These are phyloP conservation scores for Nemoura dubitans DNA, from an alignment of 2,888 invertebrate genomes.

Conservation along the genomic window DNA sequence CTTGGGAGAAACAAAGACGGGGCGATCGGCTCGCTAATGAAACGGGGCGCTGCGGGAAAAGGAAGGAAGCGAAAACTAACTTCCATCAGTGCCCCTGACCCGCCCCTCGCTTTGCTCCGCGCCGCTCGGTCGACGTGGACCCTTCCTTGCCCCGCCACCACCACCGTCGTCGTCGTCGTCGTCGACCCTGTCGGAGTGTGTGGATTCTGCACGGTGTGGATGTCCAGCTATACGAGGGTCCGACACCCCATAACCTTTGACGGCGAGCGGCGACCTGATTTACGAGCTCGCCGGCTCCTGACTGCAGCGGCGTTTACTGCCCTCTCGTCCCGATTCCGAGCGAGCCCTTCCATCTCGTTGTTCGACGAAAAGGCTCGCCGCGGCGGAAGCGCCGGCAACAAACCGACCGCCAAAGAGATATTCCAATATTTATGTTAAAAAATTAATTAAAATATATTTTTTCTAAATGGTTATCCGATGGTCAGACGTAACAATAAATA, in stretches of 20 bases:
- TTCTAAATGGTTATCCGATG: slow-evolving; percentile 33
- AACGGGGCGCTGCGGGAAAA: neutral
- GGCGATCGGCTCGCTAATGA: slow-evolving; percentile 15
- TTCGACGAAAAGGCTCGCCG: neutral
- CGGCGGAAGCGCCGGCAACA: slow-evolving; percentile 22
- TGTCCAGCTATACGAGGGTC: neutral
- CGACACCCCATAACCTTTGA: slow-evolving; percentile 27
- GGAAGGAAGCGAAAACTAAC: slow-evolving; percentile 32
- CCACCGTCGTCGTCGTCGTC: too few relatives aligned
- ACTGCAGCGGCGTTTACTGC: neutral
- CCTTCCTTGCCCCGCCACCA: too few relatives aligned
- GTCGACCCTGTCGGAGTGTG: neutral
- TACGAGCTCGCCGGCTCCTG: slow-evolving; percentile 45
- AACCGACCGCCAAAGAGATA: slow-evolving; percentile 29
- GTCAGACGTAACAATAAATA: slow-evolving; percentile 37
- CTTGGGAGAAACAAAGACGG: slow-evolving; percentile 35
- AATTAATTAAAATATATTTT: slow-evolving; percentile 37
- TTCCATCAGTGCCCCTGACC: slow-evolving; percentile 27
- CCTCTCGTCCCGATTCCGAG: neutral
- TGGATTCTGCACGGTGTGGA: slow-evolving; percentile 7
- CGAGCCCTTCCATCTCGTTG: neutral
- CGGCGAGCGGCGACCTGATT: slow-evolving; percentile 36
- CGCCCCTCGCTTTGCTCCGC: slow-evolving; percentile 35
- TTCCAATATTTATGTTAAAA: slow-evolving; percentile 36
- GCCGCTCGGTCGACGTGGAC: neutral